These are phyloP conservation scores for Hyperoplus immaculatus DNA, from an alignment of 2,797 vertebrate genomes.

Conservation along the genomic window DNA sequence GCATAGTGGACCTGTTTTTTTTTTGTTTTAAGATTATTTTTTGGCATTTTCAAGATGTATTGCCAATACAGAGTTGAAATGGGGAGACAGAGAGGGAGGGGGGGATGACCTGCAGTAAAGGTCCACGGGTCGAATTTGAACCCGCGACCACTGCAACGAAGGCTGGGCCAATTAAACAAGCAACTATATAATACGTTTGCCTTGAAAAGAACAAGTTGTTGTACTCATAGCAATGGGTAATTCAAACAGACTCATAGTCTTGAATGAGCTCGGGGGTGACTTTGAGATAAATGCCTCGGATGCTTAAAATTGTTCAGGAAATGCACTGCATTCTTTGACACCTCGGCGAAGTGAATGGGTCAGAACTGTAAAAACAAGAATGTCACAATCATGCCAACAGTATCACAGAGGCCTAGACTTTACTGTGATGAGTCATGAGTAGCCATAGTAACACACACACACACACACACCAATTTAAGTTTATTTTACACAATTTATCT, in stretches of 20 bases:
- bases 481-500: constrained; percentile 28
- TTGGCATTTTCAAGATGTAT: no score
- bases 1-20: no score
- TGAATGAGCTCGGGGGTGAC: constrained; percentile 14
- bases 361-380: constrained; percentile 33
- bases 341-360: constrained; percentile 30
- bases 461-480: background rate
- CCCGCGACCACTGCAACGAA: no score
- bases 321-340: constrained; percentile 65
- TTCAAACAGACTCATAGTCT: constrained; percentile 8
- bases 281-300: constrained; percentile 41
- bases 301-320: constrained; percentile 65
- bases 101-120: no score
- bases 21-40: no score
- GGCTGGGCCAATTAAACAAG: background rate
- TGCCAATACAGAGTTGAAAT: no score
- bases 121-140: no score
- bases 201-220: constrained; percentile 14
- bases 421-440: constrained; percentile 21
- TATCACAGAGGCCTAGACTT: constrained; percentile 24
- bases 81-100: no score
- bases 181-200: constrained; percentile 4
- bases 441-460: constrained; percentile 34
- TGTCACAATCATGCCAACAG: constrained; percentile 33
- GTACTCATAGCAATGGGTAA: background rate